Evolutionary conservation across 2,888 invertebrate genomes (phyloP), one percentile per base, ranked within the genome.

Genomic region (Drosophila mercatorum): DNA sequence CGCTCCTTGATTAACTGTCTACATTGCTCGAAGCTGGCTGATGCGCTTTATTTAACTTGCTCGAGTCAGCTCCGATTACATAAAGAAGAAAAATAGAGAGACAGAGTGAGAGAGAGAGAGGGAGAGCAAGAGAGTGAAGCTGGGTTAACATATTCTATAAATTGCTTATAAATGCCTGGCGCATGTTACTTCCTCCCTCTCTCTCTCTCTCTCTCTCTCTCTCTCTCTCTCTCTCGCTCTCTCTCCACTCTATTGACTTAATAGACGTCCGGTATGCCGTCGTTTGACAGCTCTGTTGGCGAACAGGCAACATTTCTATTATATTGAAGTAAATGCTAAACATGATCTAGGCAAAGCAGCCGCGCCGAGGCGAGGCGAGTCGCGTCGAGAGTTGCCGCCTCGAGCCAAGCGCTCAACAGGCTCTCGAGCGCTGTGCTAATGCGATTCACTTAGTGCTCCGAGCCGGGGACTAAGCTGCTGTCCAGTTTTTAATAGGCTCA

Each of bases 141-240:
- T 53, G 22, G 52, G 61, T 69, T 78, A 66, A 46, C 68, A 61
- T 75, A 76, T 70, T 73, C 57, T 36, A 73, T 78, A 81, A 70
- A 68, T 68, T 69, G 57, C 69, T 68, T 69, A 65, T 73, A 78
- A 70, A 59, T 63, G 64, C 43, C 55, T n/a, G 44, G 52, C 59
- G 55, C 55, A 61, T 63, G 38, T 66, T 56, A 12, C 6, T 6
- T 22, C 3, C 26, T 26, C 12, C 6, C 6, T 11, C 12, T 5
- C 22, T 0, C 44, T 22, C 46, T 26, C 5, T 2, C 12, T 5
- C 22, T 0, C 44, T 22, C 46, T 26, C 5, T 2, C 22, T 26
- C 5, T 12, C 22, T 36, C 2, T 17, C 31, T 2, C 7, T 22
- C 22, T 22, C 22, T 22, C 22, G 1, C 22, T 22, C 1, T 8